Evolutionary conservation across 2,888 invertebrate genomes (phyloP).

Genomic region (Epinotia demarniana): DNA sequence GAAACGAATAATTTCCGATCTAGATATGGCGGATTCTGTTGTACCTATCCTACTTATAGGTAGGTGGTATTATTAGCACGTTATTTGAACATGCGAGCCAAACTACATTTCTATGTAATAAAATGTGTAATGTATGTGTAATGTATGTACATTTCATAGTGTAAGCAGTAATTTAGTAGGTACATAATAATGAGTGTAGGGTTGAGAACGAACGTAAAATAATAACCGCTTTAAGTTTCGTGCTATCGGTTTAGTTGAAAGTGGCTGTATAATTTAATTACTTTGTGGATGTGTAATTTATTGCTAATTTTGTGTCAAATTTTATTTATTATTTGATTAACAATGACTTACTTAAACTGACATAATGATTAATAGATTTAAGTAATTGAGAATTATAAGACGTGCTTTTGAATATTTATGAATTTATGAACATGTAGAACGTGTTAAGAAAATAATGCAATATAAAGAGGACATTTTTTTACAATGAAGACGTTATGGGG

Average conservation of each 20-base stretch:
- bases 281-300: neutral
- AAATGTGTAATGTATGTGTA: too few relatives aligned
- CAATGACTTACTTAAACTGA: slow-evolving; percentile 5
- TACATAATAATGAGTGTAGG: neutral
- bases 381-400: neutral
- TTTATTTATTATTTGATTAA: slow-evolving; percentile 5
- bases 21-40: too few relatives aligned
- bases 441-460: neutral
- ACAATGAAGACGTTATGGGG: neutral
- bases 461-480: neutral
- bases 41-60: too few relatives aligned
- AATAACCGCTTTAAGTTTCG: neutral
- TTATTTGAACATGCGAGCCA: too few relatives aligned
- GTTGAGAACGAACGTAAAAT: neutral
- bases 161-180: neutral
- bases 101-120: too few relatives aligned
- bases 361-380: neutral
- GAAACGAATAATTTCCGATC: too few relatives aligned
- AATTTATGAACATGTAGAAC: slow-evolving; percentile 1
- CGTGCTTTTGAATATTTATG: neutral
- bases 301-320: neutral
- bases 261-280: neutral
- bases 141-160: too few relatives aligned
- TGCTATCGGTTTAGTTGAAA: neutral
- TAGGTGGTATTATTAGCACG: too few relatives aligned